Evolutionary conservation across 2,888 invertebrate species (phyloP), one percentile per base, ranked within the genome.

Genomic region (Nezara viridula): DNA sequence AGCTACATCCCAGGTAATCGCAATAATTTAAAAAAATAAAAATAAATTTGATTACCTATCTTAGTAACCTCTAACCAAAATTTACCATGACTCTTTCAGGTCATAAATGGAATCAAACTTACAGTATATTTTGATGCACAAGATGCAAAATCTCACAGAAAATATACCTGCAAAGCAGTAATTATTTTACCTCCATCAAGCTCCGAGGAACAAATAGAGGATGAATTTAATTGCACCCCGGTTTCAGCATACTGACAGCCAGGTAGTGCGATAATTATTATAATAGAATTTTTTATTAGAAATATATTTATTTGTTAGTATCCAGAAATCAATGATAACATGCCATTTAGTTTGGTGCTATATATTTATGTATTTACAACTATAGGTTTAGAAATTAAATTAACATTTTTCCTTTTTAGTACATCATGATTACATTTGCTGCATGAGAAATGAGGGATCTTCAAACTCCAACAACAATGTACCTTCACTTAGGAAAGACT

Each of bases 1-100:
- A 81, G 81, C 81, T 81, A 81, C 81, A n/a, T 44, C 81, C 2
- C 81, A 81, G n/a, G 81, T 81, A 44, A 44, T n/a, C 24, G 24
- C 4, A n/a, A 40, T 0, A 77, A n/a, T 24, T 0, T 12, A n/a
- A n/a, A n/a, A n/a, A n/a, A n/a, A n/a, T n/a, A n/a, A n/a, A n/a
- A n/a, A n/a, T n/a, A n/a, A n/a, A n/a, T n/a, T n/a, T n/a, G n/a
- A n/a, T n/a, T n/a, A n/a, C n/a, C n/a, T n/a, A n/a, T 44, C n/a
- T 40, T 24, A 12, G n/a, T 44, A 44, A 44, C 5, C 7, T 44
- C 0, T 81, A n/a, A 44, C n/a, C 2, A n/a, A 81, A 44, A n/a
- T 81, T 24, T 44, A 10, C 24, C 2, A n/a, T 14, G n/a, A 81
- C 24, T 81, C n/a, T 81, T 81, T 4, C 81, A 81, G 81, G 81